Percentiles rank a stretch among this genome's conserved stretches.
phyloP scores from a whole-genome alignment of 2,888 invertebrate genomes.

The Drosophila ustulata region DNA sequence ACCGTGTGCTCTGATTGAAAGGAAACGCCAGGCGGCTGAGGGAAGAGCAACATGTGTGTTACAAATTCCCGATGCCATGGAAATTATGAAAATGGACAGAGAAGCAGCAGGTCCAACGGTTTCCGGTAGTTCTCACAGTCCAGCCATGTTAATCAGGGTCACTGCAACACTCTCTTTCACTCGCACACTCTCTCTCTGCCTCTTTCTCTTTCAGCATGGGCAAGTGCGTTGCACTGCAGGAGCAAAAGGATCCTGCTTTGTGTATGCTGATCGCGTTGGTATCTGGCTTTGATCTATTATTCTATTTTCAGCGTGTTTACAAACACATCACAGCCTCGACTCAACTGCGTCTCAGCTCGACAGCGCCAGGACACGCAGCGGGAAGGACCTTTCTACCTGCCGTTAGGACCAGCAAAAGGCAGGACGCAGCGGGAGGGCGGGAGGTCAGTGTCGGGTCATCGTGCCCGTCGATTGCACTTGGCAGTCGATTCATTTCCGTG shows the following conservation, averaged over 20 bases:
- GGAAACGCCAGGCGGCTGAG: constrained; percentile 57
- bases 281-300: constrained; percentile 77
- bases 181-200: neutral
- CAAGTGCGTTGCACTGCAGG: constrained; percentile 50
- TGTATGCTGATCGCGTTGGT: constrained; percentile 60
- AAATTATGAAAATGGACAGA: constrained; percentile 59
- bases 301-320: constrained; percentile 76
- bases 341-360: constrained; percentile 10
- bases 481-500: constrained; percentile 71
- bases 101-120: constrained; percentile 46
- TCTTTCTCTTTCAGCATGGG: neutral
- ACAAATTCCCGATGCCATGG: constrained; percentile 62
- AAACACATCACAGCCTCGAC: constrained; percentile 70
- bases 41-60: constrained; percentile 67
- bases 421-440: constrained; percentile 49
- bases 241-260: constrained; percentile 26
- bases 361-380: constrained; percentile 38
- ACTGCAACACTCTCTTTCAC: neutral
- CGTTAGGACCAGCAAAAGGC: constrained; percentile 57
- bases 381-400: constrained; percentile 32
- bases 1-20: constrained; percentile 58
- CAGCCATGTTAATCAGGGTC: constrained; percentile 39
- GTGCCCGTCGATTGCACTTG: constrained; percentile 60
- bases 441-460: constrained; percentile 36
- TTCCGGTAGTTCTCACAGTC: constrained; percentile 73